Evolutionary conservation across 2,797 vertebrate species (phyloP).

Genomic region (Sparidentex hasta): DNA sequence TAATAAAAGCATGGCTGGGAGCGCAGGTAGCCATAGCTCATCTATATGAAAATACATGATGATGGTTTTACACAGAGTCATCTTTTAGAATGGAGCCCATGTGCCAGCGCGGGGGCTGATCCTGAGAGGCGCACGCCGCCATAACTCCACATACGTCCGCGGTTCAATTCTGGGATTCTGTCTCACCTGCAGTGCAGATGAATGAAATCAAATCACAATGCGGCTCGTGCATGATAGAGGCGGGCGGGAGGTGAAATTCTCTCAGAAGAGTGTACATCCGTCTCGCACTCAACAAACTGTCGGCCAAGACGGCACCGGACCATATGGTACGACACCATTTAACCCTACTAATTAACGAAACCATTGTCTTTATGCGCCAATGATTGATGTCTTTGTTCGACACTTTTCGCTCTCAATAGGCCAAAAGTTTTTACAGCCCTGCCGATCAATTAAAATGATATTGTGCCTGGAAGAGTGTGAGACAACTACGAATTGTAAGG

Average conservation of each 20-base stretch:
- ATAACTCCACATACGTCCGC: constrained; percentile 84
- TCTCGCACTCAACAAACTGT: constrained; percentile 44
- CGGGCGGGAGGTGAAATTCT: constrained; percentile 33
- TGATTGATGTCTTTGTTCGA: constrained; percentile 60
- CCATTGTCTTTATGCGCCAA: constrained; percentile 56
- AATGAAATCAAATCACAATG: constrained; percentile 52
- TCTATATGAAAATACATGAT: constrained; percentile 99
- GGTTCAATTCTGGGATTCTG: constrained; percentile 49
- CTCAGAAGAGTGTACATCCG: constrained; percentile 47
- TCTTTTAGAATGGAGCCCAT: constrained; percentile 92
- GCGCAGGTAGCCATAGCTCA: constrained; percentile 97
- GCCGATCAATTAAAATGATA: constrained; percentile 36
- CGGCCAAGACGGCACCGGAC: constrained; percentile 52
- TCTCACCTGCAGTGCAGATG: constrained; percentile 58
- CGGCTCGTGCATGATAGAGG: constrained; percentile 39
- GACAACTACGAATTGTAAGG: neutral
- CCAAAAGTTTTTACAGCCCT: constrained; percentile 48
- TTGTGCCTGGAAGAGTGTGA: constrained; percentile 16
- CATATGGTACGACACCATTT: constrained; percentile 71
- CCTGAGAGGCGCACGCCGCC: constrained; percentile 86
- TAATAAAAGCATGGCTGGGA: constrained; percentile 98
- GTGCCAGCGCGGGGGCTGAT: constrained; percentile 87
- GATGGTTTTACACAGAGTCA: constrained; percentile 99
- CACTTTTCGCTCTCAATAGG: constrained; percentile 42
- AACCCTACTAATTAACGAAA: constrained; percentile 74